These are phyloP conservation scores for Drosophila pseudoobscura DNA, from an alignment of 1,140 invertebrate species.

Conservation along the genomic window DNA sequence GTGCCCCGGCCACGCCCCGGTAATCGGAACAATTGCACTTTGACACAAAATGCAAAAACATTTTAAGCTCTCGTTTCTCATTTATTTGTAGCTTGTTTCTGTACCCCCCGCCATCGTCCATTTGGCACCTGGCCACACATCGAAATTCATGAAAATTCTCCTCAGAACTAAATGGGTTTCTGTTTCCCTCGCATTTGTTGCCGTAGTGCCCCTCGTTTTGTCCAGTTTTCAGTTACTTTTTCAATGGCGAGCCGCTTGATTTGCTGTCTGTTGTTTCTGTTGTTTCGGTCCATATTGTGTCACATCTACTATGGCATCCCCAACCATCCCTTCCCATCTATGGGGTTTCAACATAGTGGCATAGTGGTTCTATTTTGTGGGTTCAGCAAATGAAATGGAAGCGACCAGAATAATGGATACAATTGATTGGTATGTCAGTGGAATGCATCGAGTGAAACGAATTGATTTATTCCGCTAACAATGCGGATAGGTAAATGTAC, in stretches of 20 bases:
- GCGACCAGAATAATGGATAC: slow-evolving; percentile 22
- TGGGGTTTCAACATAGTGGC: slow-evolving; percentile 7
- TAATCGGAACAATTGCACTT: slow-evolving; percentile 40
- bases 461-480: slow-evolving; percentile 27
- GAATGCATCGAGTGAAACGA: slow-evolving; percentile 5
- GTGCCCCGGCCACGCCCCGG: background rate
- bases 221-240: slow-evolving; percentile 4
- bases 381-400: slow-evolving; percentile 32
- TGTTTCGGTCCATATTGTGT: no score
- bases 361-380: slow-evolving; percentile 31
- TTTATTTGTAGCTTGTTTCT: slow-evolving; percentile 17
- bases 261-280: slow-evolving; percentile 19
- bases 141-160: slow-evolving; percentile 45
- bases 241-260: slow-evolving; percentile 49
- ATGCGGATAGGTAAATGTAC: background rate
- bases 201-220: no score
- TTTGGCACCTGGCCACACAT: slow-evolving; percentile 22
- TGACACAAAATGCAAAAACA: slow-evolving; percentile 33
- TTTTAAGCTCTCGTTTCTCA: slow-evolving; percentile 27
- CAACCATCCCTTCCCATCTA: slow-evolving; percentile 18
- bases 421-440: background rate
- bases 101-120: slow-evolving; percentile 17
- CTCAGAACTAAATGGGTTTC: slow-evolving; percentile 26
- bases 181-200: slow-evolving; percentile 17
- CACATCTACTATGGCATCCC: background rate